Base-by-base conservation (phyloP, 2,113 vertebrate genomes). In the Rhegmatorhina hoffmannsi region DNA sequence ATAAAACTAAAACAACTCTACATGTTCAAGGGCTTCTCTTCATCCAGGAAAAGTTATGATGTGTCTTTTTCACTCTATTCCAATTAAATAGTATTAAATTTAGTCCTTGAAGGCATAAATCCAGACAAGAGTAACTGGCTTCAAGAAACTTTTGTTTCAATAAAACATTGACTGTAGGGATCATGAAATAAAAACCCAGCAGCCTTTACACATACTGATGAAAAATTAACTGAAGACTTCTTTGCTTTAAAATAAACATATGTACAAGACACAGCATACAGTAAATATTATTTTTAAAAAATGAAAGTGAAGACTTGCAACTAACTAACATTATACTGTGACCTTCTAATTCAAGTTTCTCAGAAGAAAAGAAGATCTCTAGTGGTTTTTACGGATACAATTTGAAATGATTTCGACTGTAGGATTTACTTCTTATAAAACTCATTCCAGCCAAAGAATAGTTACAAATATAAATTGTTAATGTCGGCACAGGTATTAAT, bases 251-350 rank as follows among this genome's bases (percentile, higher is more conserved):
- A 78, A 86, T 49, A 81, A 78, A 88, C 55, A 23, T 7, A 67
- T 1, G 1, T 20, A 60, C 13, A 59, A 68, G 25, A 84, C 10
- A 77, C 17, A 84, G 24, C 7, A 50, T 7, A 52, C 17, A 58
- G 21, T 74, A 81, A 74, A 17, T 36, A 53, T 34, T 46, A 68
- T 5, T 26, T 73, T 31, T 4, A n/a, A 40, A 26, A 73, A 94
- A 44, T 40, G 2, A 26, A 80, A 56, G 21, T 6, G 14, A 64
- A 75, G 47, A 52, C 31, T n/a, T 44, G 25, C 10, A 84, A 49
- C 40, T 59, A 0, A 0, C 52, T 76, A 43, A 91, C 78, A 69
- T 52, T 49, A 36, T 38, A 40, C 12, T 60, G 63, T 0, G 1
- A 62, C 13, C 47, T 70, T 70, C 59, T 38, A 49, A 44, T 43